phyloP scores from a whole-genome alignment of 2,113 vertebrate genomes.

The Athene cunicularia region DNA sequence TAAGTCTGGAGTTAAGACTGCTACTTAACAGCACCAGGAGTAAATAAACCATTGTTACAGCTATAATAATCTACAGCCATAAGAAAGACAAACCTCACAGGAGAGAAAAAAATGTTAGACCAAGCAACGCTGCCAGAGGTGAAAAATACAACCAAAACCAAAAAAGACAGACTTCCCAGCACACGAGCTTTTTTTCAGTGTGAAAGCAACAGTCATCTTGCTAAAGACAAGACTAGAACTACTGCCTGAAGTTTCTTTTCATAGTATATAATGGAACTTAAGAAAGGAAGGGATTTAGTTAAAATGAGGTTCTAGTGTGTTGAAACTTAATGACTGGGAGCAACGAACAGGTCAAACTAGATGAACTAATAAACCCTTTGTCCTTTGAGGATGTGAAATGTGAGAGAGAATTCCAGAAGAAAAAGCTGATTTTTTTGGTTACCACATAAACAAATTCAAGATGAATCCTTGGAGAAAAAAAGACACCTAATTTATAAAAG shows the following conservation, averaged over 20 bases:
- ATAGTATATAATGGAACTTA: not conserved
- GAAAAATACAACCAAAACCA: not conserved
- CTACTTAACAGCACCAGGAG: not conserved
- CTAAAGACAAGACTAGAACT: not conserved
- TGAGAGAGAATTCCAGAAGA: not conserved
- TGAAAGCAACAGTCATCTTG: not conserved
- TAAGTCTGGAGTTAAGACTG: not conserved
- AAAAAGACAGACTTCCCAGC: not conserved
- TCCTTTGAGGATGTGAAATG: not conserved
- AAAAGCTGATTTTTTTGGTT: not conserved
- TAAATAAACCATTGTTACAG: not conserved
- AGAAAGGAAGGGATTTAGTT: not conserved
- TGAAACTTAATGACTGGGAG: not conserved
- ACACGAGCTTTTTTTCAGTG: not conserved
- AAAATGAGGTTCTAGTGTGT: not conserved
- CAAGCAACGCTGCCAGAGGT: not conserved
- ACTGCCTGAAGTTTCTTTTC: not conserved
- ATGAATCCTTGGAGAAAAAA: not conserved
- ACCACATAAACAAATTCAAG: not conserved
- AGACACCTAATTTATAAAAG: not conserved
- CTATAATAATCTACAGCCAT: not conserved
- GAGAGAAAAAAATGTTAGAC: not conserved
- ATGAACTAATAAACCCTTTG: not conserved
- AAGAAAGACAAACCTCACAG: not conserved
- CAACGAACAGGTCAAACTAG: not conserved